Base-by-base conservation (phyloP, 2,113 vertebrate genomes). In the Petrocephalus zakoni region DNA sequence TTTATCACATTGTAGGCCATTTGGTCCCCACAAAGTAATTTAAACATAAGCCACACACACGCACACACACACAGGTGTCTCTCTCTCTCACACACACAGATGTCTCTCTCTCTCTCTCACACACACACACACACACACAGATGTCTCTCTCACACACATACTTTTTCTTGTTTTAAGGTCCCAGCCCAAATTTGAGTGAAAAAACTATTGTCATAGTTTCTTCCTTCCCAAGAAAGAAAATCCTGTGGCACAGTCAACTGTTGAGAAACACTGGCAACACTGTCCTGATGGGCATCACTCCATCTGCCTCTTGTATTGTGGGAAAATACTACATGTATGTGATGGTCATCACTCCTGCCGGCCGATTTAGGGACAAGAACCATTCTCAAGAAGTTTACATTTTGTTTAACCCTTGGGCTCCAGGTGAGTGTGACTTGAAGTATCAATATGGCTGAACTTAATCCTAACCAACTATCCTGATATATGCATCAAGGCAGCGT, bases 321-420 rank as follows among this genome's bases (percentile, higher is more conserved):
- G 98, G 98, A 5, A 97, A 95, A 89, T 99, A 96, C 90, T 96
- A 95, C 0, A 92, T 94, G 2, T 97, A 96, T 0, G 85, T 97
- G 21, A 95, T 95, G 0, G 46, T 98, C 5, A 61, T 91, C 92
- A 96, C 92, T 7, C 86, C 89, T 8, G 91, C 87, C 0, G 96
- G 96, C 34, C 92, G 97, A 52, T 55, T 94, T 25, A 93, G 96
- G 17, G 96, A 96, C 29, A 83, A 0, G 0, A 94, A 95, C 83
- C 92, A 96, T 88, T 2, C 92, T 0, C 89, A 22, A 0, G 97
- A 99, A 89, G 87, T 96, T 0, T 99, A 99, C 61, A 91, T 99
- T 90, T 95, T 99, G 56, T 99, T 97, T 95, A 99, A 99, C 52
- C 95, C 98, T 87, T 99, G 98, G 97, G 95, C 95, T 91, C 90